Conservation (phyloP, 2,888 invertebrate species). For the Ernsta delagoae region DNA sequence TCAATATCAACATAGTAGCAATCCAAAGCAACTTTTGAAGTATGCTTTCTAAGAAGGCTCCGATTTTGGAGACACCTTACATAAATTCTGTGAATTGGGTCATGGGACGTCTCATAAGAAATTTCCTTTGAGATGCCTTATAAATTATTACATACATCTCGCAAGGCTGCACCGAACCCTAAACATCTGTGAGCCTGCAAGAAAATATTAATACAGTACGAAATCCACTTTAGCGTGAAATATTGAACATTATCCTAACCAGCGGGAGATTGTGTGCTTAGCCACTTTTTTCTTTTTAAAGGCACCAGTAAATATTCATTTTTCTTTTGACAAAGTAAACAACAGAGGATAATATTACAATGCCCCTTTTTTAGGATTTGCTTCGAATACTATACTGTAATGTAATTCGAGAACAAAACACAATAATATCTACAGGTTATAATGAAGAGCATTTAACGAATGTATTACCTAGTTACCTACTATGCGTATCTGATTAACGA, state of each 20-base stretch:
- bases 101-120: constrained; percentile 26
- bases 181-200: constrained; percentile 22
- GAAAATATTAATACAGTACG: constrained; percentile 25
- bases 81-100: constrained; percentile 28
- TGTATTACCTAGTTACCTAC: too few species aligned
- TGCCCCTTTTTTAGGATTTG: background rate
- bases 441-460: too few species aligned
- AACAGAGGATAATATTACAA: background rate
- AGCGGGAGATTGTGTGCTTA: constrained; percentile 8
- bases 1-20: too few species aligned
- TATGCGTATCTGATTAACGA: too few species aligned
- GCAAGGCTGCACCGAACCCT: constrained; percentile 28
- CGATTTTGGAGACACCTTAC: constrained; percentile 27
- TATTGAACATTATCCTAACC: constrained; percentile 17
- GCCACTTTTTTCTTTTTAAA: constrained; percentile 7
- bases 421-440: too few species aligned
- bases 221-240: constrained; percentile 27
- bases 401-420: too few species aligned
- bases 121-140: constrained; percentile 34
- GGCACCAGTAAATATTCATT: background rate
- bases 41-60: background rate
- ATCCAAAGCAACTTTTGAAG: background rate
- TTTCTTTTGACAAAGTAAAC: constrained; percentile 4
- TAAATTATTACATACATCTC: constrained; percentile 34
- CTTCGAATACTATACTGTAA: background rate